These are phyloP conservation scores for Drosophila pseudotalamancana DNA, from an alignment of 2,888 invertebrate species.

Conservation along the genomic window DNA sequence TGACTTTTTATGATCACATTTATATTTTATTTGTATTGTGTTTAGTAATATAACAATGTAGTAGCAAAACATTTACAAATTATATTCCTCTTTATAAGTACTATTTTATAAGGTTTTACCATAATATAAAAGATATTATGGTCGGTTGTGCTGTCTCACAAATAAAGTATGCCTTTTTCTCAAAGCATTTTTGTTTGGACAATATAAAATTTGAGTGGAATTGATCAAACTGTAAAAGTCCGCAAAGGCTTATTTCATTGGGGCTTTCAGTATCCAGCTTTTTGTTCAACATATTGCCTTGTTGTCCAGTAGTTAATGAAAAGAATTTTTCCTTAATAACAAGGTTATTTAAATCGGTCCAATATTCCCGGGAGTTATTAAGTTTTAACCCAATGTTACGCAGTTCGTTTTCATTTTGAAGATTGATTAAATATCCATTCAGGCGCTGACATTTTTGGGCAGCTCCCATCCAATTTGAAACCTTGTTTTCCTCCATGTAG, in stretches of 20 bases:
- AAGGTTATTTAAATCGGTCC: conserved; percentile 45
- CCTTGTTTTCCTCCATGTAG: neutral
- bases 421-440: conserved; percentile 27
- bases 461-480: conserved; percentile 37
- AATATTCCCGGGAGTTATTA: neutral
- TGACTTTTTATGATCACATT: too few relatives aligned
- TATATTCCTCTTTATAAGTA: too few relatives aligned
- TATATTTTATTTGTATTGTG: too few relatives aligned
- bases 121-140: conserved; percentile 8
- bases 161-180: conserved; percentile 2
- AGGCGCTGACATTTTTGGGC: conserved; percentile 11
- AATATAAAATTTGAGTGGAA: neutral
- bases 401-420: conserved; percentile 8
- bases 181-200: neutral
- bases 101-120: conserved; percentile 3
- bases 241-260: neutral
- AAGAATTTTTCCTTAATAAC: accelerated
- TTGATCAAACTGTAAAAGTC: conserved; percentile 4
- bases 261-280: neutral
- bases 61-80: too few relatives aligned
- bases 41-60: too few relatives aligned
- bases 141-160: conserved; percentile 27
- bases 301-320: conserved; percentile 22
- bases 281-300: neutral
- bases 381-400: neutral